These are phyloP conservation scores for Myotis myotis DNA, from an alignment of 2,797 vertebrate genomes.

Conservation along the genomic window DNA sequence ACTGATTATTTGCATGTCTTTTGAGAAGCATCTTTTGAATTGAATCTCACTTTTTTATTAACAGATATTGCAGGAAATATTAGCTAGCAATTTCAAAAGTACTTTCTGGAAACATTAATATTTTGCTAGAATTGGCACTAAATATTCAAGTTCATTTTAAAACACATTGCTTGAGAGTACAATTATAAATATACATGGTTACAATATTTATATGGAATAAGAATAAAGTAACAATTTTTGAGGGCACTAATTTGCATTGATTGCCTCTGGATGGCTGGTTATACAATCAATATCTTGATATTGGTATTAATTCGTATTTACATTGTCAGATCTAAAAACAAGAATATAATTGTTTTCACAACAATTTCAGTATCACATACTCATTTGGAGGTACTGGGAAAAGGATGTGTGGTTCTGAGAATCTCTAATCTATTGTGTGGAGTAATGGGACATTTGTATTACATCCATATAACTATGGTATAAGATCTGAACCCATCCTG, in stretches of 20 bases:
- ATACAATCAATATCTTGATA: background rate
- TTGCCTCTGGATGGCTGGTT: background rate
- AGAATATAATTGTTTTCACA: background rate
- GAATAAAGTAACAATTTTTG: background rate
- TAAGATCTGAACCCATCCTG: background rate
- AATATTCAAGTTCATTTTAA: conserved; percentile 31
- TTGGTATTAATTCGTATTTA: background rate
- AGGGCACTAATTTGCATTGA: background rate
- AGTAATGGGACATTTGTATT: background rate
- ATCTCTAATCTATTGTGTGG: background rate
- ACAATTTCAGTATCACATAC: background rate
- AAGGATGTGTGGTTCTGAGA: background rate
- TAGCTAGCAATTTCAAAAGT: conserved; percentile 5
- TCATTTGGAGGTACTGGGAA: background rate
- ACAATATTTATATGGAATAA: background rate
- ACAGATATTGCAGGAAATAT: conserved; percentile 14
- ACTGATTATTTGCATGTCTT: background rate
- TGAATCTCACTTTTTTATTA: background rate
- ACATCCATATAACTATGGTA: background rate
- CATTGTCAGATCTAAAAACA: background rate
- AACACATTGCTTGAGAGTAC: background rate
- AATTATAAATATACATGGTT: background rate
- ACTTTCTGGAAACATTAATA: conserved; percentile 26
- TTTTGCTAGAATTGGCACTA: conserved; percentile 7
- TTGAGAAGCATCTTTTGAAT: background rate